phyloP scores from a whole-genome alignment of 2,797 vertebrate genomes.

The Cryptoblepharus egeriae region DNA sequence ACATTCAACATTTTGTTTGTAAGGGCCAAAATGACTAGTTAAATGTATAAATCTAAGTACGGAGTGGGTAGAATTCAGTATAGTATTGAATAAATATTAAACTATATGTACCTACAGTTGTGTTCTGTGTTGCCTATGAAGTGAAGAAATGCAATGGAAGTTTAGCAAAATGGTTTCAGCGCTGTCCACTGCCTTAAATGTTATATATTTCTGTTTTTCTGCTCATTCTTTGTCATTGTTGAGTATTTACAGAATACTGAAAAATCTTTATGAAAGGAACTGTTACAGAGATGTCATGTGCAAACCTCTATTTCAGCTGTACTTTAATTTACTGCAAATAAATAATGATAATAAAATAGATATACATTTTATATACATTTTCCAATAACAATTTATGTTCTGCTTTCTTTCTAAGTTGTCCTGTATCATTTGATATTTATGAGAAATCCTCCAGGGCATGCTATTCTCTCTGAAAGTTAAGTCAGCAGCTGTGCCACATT shows the following conservation, averaged over 20 bases:
- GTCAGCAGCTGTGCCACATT: slow-evolving; percentile 18
- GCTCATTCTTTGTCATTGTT: slow-evolving; percentile 10
- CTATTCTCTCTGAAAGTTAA: slow-evolving; percentile 32
- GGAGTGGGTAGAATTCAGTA: neutral
- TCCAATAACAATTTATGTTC: slow-evolving; percentile 23
- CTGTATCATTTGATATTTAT: slow-evolving; percentile 38
- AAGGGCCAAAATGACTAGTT: neutral
- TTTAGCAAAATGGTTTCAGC: neutral
- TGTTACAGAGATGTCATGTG: neutral
- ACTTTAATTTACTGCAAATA: neutral
- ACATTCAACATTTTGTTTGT: neutral
- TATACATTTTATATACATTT: slow-evolving; percentile 17
- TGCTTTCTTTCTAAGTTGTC: slow-evolving; percentile 5
- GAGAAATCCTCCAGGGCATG: neutral
- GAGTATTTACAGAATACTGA: slow-evolving; percentile 17
- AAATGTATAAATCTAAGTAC: neutral
- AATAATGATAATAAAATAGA: slow-evolving; percentile 31
- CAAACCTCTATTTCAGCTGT: neutral
- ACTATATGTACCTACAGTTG: neutral
- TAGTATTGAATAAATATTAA: neutral
- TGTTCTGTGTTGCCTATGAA: neutral
- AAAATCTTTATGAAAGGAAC: slow-evolving; percentile 17
- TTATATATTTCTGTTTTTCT: neutral
- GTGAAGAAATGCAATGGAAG: neutral
- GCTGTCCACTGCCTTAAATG: neutral